Evolutionary conservation across 1,140 invertebrate species (phyloP).

Genomic region (Drosophila obscura): DNA sequence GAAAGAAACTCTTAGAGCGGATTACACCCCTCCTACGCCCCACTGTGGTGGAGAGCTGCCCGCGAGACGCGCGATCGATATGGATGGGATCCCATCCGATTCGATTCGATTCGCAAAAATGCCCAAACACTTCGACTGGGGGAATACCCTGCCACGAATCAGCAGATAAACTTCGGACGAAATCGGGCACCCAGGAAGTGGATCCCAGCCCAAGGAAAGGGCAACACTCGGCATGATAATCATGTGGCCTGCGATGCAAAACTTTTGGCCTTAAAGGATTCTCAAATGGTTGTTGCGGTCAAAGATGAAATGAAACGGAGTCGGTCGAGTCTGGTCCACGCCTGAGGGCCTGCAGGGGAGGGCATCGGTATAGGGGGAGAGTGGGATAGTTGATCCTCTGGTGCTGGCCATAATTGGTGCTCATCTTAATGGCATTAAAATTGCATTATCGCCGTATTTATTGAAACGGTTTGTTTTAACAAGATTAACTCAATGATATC

Average conservation of each 20-base stretch:
- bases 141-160: neutral
- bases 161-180: neutral
- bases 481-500: slow-evolving; percentile 78
- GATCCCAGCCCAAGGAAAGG: neutral
- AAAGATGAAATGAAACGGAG: slow-evolving; percentile 73
- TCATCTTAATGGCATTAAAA: slow-evolving; percentile 82
- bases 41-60: slow-evolving; percentile 15
- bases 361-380: neutral
- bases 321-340: neutral
- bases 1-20: slow-evolving; percentile 4
- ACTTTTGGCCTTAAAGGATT: slow-evolving; percentile 68
- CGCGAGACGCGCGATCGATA: slow-evolving; percentile 37
- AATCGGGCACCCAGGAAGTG: neutral
- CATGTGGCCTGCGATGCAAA: slow-evolving; percentile 71
- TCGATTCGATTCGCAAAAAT: neutral
- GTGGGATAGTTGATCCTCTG: slow-evolving; percentile 28
- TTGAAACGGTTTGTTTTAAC: slow-evolving; percentile 82
- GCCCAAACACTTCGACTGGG: neutral
- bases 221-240: slow-evolving; percentile 50
- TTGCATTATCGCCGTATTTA: slow-evolving; percentile 82
- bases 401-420: slow-evolving; percentile 80
- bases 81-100: slow-evolving; percentile 24
- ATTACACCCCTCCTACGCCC: neutral
- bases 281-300: slow-evolving; percentile 75
- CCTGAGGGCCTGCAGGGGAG: slow-evolving; percentile 1